A percentile compares a stretch with the other conserved stretches of the same genome.
These are phyloP conservation scores for Gallinago media DNA, from an alignment of 2,113 vertebrate species.

Conservation along the genomic window DNA sequence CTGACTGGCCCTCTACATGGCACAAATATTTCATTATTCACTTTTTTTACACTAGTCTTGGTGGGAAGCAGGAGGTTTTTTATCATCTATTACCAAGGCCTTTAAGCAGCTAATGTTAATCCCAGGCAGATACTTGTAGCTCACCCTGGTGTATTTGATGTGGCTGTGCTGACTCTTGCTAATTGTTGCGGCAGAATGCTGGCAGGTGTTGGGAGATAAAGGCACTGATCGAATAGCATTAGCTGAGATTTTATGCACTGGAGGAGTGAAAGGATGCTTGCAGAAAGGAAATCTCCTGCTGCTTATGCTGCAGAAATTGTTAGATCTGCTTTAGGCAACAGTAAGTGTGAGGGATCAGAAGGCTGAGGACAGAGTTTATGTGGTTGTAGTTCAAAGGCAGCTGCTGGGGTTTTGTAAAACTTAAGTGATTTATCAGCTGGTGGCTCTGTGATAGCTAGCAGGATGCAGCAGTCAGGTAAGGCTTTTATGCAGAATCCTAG, in stretches of 20 bases:
- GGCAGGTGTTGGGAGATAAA: neutral
- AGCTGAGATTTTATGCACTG: neutral
- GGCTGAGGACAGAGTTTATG: neutral
- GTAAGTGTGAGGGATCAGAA: neutral
- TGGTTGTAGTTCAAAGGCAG: neutral
- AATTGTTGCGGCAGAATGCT: neutral
- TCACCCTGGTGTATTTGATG: neutral
- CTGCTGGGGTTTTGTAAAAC: neutral
- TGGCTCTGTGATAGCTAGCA: neutral
- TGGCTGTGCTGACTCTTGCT: neutral
- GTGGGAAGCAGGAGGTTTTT: neutral
- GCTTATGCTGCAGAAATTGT: neutral
- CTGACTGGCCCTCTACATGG: neutral
- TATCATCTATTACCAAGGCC: neutral
- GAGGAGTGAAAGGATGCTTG: neutral
- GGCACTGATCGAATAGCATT: neutral
- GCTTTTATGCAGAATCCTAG: neutral
- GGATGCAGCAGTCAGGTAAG: neutral
- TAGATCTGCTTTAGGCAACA: neutral
- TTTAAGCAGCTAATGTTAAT: neutral
- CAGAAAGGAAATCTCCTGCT: neutral
- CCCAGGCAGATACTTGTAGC: neutral
- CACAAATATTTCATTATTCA: fast-evolving
- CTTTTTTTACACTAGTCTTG: neutral
- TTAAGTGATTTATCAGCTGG: neutral